Conservation (phyloP, 2,888 invertebrate genomes). For the Pseudococcus longispinus region DNA sequence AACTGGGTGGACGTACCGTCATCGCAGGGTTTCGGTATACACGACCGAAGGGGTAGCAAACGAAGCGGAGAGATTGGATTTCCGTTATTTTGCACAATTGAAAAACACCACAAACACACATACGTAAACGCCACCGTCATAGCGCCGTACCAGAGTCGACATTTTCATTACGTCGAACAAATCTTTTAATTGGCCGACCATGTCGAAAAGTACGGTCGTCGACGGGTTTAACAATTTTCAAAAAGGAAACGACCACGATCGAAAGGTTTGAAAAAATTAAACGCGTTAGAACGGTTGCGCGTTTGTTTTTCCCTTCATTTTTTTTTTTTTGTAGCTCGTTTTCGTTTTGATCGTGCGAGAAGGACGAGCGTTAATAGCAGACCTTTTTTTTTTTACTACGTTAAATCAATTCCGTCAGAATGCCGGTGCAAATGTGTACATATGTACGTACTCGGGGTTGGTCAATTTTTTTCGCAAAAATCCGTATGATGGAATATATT, state of each 20-base stretch:
- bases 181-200: conserved; percentile 16
- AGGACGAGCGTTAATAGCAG: background rate
- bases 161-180: conserved; percentile 17
- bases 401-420: too few species aligned
- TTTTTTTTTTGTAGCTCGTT: background rate
- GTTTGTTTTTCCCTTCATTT: background rate
- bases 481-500: too few species aligned
- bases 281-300: background rate
- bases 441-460: background rate
- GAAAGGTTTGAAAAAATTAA: background rate
- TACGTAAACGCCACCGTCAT: background rate
- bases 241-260: background rate
- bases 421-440: too few species aligned
- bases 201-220: background rate
- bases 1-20: background rate
- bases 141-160: background rate
- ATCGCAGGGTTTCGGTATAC: background rate
- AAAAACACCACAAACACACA: background rate
- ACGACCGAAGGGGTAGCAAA: background rate
- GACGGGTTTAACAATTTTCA: background rate
- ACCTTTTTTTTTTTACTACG: background rate
- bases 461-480: background rate
- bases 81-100: conserved; percentile 10
- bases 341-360: too few species aligned
- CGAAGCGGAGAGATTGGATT: background rate